These are phyloP conservation scores for Eretmocerus hayati DNA, from an alignment of 2,888 invertebrate genomes.

Conservation along the genomic window DNA sequence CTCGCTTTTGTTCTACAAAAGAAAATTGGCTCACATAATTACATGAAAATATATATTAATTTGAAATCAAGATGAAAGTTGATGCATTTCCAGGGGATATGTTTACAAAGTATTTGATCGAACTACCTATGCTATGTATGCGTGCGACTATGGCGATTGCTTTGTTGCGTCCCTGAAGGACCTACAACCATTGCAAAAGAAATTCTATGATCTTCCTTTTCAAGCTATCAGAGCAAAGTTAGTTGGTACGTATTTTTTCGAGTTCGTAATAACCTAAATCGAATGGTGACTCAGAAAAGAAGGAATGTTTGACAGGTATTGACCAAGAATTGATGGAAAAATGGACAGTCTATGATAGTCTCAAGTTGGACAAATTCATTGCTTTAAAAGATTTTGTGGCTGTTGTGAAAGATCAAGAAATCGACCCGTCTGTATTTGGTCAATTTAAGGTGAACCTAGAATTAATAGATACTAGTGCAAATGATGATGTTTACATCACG, in stretches of 20 bases:
- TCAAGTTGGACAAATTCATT: conserved; percentile 65
- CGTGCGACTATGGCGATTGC: conserved; percentile 60
- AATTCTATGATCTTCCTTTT: conserved; percentile 56
- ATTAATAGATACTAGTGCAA: conserved; percentile 64
- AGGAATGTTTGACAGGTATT: too few relatives aligned
- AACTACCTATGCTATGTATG: conserved; percentile 55
- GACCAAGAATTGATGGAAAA: conserved; percentile 50
- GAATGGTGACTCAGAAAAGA: too few relatives aligned
- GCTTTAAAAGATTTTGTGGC: conserved; percentile 65
- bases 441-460: conserved; percentile 58
- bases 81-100: conserved; percentile 44
- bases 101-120: conserved; percentile 51
- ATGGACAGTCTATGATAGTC: conserved; percentile 68
- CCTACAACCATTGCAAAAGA: conserved; percentile 51
- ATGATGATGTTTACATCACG: conserved; percentile 36
- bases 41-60: background rate
- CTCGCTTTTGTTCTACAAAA: too few relatives aligned
- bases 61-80: background rate
- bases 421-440: conserved; percentile 50
- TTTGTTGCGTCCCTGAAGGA: conserved; percentile 51
- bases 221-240: conserved; percentile 61
- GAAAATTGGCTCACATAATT: background rate
- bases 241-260: conserved; percentile 47
- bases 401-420: conserved; percentile 56
- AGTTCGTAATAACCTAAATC: too few relatives aligned